These are phyloP conservation scores for Aythya baeri DNA, from an alignment of 2,113 vertebrate genomes.

Conservation along the genomic window DNA sequence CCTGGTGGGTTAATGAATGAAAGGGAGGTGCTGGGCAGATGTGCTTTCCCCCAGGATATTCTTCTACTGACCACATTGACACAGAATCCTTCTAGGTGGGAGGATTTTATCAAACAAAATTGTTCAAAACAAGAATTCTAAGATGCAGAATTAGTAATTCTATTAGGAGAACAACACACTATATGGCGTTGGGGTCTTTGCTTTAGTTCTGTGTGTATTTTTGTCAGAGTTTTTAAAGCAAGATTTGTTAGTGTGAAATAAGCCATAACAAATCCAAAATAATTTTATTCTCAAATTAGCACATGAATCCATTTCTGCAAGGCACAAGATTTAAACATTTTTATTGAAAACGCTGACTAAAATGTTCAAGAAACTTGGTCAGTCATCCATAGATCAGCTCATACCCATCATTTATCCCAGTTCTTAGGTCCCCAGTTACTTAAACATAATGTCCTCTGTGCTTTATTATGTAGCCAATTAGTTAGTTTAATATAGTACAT, in stretches of 20 bases:
- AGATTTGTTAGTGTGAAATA: slow-evolving; percentile 69
- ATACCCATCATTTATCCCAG: not conserved
- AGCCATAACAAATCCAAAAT: slow-evolving; percentile 73
- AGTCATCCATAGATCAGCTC: not conserved
- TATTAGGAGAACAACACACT: slow-evolving; percentile 18
- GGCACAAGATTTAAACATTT: slow-evolving; percentile 60
- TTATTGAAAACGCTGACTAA: slow-evolving; percentile 42
- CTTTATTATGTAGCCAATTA: slow-evolving; percentile 70
- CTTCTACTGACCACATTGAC: slow-evolving; percentile 81
- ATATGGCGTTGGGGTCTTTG: not conserved
- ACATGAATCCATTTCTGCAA: slow-evolving; percentile 24
- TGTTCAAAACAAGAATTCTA: slow-evolving; percentile 29
- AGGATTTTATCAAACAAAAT: slow-evolving; percentile 64
- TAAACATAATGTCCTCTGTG: slow-evolving; percentile 40
- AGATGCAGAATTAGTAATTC: slow-evolving; percentile 35
- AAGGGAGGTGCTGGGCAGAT: slow-evolving; percentile 79
- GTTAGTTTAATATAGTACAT: slow-evolving; percentile 59
- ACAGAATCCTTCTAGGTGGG: slow-evolving; percentile 68
- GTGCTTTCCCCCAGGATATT: slow-evolving; percentile 76
- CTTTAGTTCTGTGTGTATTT: not conserved
- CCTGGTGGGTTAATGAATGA: slow-evolving; percentile 84
- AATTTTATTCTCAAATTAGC: slow-evolving; percentile 76
- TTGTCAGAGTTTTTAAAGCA: slow-evolving; percentile 35
- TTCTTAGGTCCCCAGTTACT: slow-evolving; percentile 27
- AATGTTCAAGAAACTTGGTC: slow-evolving; percentile 19